Evolutionary conservation across 1,140 invertebrate species (phyloP), one percentile per base, ranked within the genome.

Genomic region (Mercenaria mercenaria): DNA sequence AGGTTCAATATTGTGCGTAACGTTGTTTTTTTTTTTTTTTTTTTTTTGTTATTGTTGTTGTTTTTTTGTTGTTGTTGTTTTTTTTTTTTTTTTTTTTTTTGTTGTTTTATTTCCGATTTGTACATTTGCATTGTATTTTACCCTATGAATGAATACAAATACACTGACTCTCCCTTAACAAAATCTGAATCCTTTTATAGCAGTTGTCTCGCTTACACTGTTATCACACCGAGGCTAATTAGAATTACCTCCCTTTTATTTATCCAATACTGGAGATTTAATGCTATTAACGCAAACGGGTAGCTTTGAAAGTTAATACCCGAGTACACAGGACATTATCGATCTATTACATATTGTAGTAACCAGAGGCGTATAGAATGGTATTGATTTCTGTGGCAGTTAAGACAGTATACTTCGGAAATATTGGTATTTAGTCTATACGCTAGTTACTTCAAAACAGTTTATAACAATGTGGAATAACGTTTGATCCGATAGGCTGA

Each of bases 401-500:
- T 72, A 72, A 13, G 32, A 1, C 67, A 72, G 10, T 72, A 18
- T 72, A 34, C 67, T 39, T 72, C 67, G 34, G 67, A 72, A 20
- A 39, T 37, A 18, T 8, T 15, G 4, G 3, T 39, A 72, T 72
- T 72, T 39, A 20, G 26, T 32, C 34, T 29, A 18, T 64, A 39
- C 29, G 67, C 67, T 72, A 26, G 67, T 72, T 39, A 72, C 67
- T 32, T 41, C 34, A 72, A 72, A 72, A 72, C 67, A 72, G 67
- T 72, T 39, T 72, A 72, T 72, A 72, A 72, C 67, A 72, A 72
- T 72, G 67, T 39, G 34, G 59, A 4, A 29, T 64, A 64, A 64
- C 26, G n/a, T 64, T 64, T 64, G 59, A 64, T 64, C 59, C 6
- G 10, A 64, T 29, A 29, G 4, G 1, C 1, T 26, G 6, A 1